Evolutionary conservation across 2,113 vertebrate genomes (phyloP), one percentile per base, ranked within the genome.

Genomic region (Delphinus delphis): DNA sequence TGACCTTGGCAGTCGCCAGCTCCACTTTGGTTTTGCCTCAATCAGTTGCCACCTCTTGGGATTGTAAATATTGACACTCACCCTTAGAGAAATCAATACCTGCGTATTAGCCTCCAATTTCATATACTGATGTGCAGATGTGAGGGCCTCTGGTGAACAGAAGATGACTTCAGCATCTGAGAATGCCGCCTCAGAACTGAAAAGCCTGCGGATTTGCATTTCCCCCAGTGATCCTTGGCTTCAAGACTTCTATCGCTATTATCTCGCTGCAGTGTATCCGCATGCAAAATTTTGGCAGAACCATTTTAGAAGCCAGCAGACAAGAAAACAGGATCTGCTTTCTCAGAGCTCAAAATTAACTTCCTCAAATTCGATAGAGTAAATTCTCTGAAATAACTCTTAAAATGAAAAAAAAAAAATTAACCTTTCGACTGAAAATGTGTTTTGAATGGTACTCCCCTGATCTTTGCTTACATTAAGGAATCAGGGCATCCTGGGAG

Each of bases 61-160:
- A 98, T 33, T 76, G 83, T 96, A 95, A 97, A 97, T 97, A 98
- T 98, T 97, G 96, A 96, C 96, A 95, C 71, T 93, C 82, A 80
- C 20, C 79, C 93, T 97, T 67, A 84, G 60, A 97, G 90, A 95
- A 98, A 98, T 97, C 98, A 97, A 98, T 98, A 77, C 47, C 70
- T 88, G 44, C 4, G 2, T 97, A 85, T 97, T 96, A 97, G 93
- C 96, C 80, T 97, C 96, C 92, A 95, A 80, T 97, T 97, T 97
- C 98, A 95, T 11, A 65, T 89, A 98, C 96, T 2, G 74, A 97
- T 33, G 82, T 83, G 86, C 77, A 95, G 93, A 81, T 88, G 88
- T 38, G 68, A 92, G 65, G 81, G 86, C 20, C 93, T 58, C 33
- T 0, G 44, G 89, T 47, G 96, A 84, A 14, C 73, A 38, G 41